Evolutionary conservation across 2,797 vertebrate genomes (phyloP).

Genomic region (Alfaro cultratus): DNA sequence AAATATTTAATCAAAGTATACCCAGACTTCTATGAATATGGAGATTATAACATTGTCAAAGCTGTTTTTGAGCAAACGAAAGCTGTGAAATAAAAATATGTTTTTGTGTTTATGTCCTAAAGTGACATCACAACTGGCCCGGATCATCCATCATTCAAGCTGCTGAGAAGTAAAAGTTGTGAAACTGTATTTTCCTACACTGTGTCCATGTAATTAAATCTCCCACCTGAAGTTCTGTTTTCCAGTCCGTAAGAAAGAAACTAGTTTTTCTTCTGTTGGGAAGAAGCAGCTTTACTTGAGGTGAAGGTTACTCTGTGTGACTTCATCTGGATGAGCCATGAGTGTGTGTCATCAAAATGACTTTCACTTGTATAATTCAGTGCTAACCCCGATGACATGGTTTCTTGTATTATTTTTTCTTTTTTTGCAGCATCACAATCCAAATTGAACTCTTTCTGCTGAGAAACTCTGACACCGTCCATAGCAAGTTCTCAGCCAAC

Average conservation of each 20-base stretch:
- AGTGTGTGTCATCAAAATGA: constrained; percentile 44
- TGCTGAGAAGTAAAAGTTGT: constrained; percentile 7
- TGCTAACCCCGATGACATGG: constrained; percentile 26
- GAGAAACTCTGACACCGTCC: background rate
- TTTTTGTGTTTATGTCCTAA: background rate
- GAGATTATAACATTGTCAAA: background rate
- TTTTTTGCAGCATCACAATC: background rate
- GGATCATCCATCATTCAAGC: background rate
- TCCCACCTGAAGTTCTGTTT: background rate
- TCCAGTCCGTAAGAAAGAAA: constrained; percentile 2
- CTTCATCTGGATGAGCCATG: constrained; percentile 50
- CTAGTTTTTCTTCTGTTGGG: constrained; percentile 28
- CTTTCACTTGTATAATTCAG: constrained; percentile 20
- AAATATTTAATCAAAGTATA: background rate
- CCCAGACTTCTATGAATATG: background rate
- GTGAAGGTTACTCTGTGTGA: constrained; percentile 42
- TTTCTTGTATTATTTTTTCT: background rate
- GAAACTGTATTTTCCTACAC: constrained; percentile 40
- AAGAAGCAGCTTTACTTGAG: background rate
- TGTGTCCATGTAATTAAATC: constrained; percentile 43
- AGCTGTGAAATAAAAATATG: background rate
- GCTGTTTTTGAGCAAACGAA: background rate
- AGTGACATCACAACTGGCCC: background rate
- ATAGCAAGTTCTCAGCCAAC: constrained; percentile 8
- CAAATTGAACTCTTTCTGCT: background rate